Base-by-base conservation (phyloP, 2,888 invertebrate genomes). In the Campaea margaritaria region DNA sequence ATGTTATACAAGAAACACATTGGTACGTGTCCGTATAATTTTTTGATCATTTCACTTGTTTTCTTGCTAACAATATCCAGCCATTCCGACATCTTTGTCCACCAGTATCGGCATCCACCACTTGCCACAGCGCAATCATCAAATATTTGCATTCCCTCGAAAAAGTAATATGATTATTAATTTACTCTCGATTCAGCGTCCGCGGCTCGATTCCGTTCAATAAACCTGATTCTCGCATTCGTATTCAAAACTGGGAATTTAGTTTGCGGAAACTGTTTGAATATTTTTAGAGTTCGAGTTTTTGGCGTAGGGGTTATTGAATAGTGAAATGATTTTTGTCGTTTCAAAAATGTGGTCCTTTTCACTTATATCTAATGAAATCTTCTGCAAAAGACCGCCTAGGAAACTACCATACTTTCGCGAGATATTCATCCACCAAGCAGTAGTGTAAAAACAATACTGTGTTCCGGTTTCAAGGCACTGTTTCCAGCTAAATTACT, bases 161-260 rank as follows among this genome's bases (percentile, higher is more conserved):
- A 91, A 91, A 90, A 91, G 87, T 92, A 91, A 92, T 90, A 84
- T 86, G 83, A 89, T 92, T 92, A 91, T 90, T 91, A 91, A 92
- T 92, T 91, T 90, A 82, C 84, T 78, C 81, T 70, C 88, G 81
- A 87, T 91, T 91, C 90, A 89, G 67, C 71, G 70, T 77, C 46
- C 55, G 42, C 39, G 38, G 51, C 82, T 81, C 82, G 78, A 82
- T 86, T 78, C 81, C 77, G 79, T 81, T 79, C 83, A 79, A 79
- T 55, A 42, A 61, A 61, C 49, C 46, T 16, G 46, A 60, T 60
- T 60, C 72, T 68, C 70, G 75, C 64, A 68, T 74, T 78, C 82
- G 80, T 80, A 83, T 87, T 83, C 82, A 79, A 76, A 59, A 59
- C 59, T 85, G 74, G 81, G 83, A 85, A 78, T 83, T 79, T 81